phyloP scores from a whole-genome alignment of 2,113 vertebrate genomes.

The Barnardius zonarius region DNA sequence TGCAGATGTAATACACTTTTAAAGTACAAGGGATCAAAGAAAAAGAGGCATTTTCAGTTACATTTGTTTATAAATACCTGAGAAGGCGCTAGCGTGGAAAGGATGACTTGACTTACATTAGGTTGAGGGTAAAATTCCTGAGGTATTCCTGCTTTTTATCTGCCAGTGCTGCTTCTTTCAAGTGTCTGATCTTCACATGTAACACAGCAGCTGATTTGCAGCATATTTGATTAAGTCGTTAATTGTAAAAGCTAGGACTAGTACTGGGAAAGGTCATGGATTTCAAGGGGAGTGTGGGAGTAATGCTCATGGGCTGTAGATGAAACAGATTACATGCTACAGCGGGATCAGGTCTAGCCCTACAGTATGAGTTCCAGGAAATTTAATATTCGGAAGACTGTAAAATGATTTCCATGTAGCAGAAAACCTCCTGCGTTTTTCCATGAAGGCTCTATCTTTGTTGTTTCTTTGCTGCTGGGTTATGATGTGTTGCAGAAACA shows the following conservation, averaged over 20 bases:
- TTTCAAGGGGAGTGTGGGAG: conserved; percentile 3
- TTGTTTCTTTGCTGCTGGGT: background rate
- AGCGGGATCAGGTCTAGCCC: background rate
- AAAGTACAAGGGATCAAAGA: background rate
- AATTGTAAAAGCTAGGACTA: background rate
- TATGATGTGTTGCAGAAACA: fast-evolving
- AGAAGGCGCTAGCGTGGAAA: background rate
- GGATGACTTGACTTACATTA: background rate
- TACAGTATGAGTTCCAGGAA: background rate
- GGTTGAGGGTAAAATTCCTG: background rate
- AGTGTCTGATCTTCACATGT: background rate
- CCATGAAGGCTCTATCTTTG: background rate
- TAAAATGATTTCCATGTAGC: background rate
- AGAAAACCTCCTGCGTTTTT: background rate
- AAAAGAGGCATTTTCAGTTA: background rate
- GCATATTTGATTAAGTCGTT: conserved; percentile 1
- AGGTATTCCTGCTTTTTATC: background rate
- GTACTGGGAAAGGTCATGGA: conserved; percentile 21
- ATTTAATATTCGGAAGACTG: background rate
- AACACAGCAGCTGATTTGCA: background rate
- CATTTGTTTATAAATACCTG: background rate
- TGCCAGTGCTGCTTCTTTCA: background rate
- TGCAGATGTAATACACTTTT: background rate
- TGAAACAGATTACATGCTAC: background rate
- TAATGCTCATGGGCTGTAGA: background rate